Percentiles rank a stretch among this genome's conserved stretches.
These are phyloP conservation scores for Sphinx pinastri DNA, from an alignment of 2,888 invertebrate genomes.

Conservation along the genomic window DNA sequence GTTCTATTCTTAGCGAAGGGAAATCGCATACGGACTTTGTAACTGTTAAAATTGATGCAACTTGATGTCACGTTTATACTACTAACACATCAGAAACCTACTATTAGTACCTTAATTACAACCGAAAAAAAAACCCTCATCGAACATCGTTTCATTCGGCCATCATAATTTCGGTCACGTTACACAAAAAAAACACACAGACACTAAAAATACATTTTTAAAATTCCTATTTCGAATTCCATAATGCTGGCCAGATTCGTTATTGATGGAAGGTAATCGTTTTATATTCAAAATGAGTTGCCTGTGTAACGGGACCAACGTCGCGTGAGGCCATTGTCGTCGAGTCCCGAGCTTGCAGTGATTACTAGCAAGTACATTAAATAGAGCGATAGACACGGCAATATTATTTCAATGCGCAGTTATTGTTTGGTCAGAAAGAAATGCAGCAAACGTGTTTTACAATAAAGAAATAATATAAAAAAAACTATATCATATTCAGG, in stretches of 20 bases:
- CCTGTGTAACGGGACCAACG: conserved; percentile 6
- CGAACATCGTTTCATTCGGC: too few relatives aligned
- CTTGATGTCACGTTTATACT: too few relatives aligned
- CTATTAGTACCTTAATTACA: too few relatives aligned
- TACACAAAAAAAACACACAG: not conserved
- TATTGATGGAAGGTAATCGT: not conserved
- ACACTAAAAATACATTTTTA: not conserved
- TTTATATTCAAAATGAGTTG: conserved; percentile 25
- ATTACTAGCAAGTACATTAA: not conserved
- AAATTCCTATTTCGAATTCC: not conserved
- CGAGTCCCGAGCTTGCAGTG: not conserved
- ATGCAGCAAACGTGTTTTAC: too few relatives aligned
- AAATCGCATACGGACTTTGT: too few relatives aligned
- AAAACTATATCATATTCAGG: too few relatives aligned
- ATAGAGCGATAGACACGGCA: conserved; percentile 11
- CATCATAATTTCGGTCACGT: not conserved
- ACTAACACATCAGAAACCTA: too few relatives aligned
- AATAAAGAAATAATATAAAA: too few relatives aligned
- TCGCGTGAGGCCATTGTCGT: not conserved
- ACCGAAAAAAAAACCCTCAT: too few relatives aligned
- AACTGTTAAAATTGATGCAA: too few relatives aligned
- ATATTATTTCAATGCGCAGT: not conserved
- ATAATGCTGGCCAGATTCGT: not conserved
- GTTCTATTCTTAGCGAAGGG: too few relatives aligned
- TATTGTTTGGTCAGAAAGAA: too few relatives aligned